phyloP scores from a whole-genome alignment of 2,797 vertebrate species.

The Chanos chanos region DNA sequence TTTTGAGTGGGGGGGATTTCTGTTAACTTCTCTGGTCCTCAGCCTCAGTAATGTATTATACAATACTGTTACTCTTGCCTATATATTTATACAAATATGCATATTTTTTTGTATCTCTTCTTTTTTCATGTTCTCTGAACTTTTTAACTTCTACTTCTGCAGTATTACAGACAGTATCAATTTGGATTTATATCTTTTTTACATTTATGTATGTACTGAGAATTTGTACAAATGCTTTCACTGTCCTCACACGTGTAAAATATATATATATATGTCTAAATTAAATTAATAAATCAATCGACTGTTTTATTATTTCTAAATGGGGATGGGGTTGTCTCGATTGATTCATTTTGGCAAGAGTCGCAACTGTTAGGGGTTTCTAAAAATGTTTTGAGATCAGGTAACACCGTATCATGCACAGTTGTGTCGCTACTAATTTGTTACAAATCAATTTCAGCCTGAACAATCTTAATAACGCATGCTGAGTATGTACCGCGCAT shows the following conservation, averaged over 20 bases:
- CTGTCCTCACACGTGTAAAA: conserved; percentile 77
- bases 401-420: too few species aligned
- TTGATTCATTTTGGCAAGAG: too few species aligned
- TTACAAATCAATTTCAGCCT: too few species aligned
- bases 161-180: conserved; percentile 73
- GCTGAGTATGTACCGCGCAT: too few species aligned
- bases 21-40: conserved; percentile 49
- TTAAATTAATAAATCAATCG: conserved; percentile 86
- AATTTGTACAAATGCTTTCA: conserved; percentile 84
- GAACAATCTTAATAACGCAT: too few species aligned
- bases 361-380: too few species aligned
- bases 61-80: conserved; percentile 72
- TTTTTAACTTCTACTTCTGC: conserved; percentile 67
- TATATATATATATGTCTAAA: conserved; percentile 85
- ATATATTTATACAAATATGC: conserved; percentile 79
- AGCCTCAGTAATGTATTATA: conserved; percentile 70
- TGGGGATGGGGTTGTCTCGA: not conserved
- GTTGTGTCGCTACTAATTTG: too few species aligned
- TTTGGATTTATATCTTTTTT: conserved; percentile 81
- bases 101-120: conserved; percentile 72
- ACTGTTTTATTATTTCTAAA: conserved; percentile 59
- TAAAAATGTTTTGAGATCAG: not conserved
- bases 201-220: conserved; percentile 85
- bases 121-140: conserved; percentile 58
- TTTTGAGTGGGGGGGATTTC: conserved; percentile 35